A percentile compares a stretch with the other conserved stretches of the same genome.
phyloP scores from a whole-genome alignment of 2,888 invertebrate species.

The Liodrosophila aerea region DNA sequence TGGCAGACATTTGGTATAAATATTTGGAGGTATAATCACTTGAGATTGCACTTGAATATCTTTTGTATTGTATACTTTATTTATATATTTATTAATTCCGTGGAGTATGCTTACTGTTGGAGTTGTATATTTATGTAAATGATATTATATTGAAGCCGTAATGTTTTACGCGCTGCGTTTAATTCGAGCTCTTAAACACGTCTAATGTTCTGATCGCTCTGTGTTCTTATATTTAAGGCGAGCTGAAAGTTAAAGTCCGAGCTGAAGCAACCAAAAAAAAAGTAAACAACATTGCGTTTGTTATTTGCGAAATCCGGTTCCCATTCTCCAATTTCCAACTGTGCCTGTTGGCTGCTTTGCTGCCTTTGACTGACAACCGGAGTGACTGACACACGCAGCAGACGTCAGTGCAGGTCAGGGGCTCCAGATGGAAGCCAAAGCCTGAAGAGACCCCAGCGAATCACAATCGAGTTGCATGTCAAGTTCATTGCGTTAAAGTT shows the following conservation, averaged over 20 bases:
- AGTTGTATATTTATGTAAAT: too few species aligned
- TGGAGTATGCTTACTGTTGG: background rate
- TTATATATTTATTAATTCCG: background rate
- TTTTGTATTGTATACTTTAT: slow-evolving; percentile 9
- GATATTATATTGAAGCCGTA: too few species aligned
- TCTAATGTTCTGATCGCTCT: slow-evolving; percentile 68
- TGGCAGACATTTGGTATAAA: slow-evolving; percentile 32
- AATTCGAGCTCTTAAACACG: slow-evolving; percentile 64
- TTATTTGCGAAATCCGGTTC: slow-evolving; percentile 66
- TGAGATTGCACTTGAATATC: slow-evolving; percentile 3
- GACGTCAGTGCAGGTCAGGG: slow-evolving; percentile 57
- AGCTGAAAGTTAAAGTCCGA: slow-evolving; percentile 24
- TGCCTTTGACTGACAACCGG: slow-evolving; percentile 45
- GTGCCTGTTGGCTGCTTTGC: slow-evolving; percentile 38
- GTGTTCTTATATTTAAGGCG: slow-evolving; percentile 72
- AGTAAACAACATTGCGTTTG: slow-evolving; percentile 22
- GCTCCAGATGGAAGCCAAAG: slow-evolving; percentile 20
- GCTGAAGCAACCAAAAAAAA: slow-evolving; percentile 29
- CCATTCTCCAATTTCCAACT: slow-evolving; percentile 52
- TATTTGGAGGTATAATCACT: background rate
- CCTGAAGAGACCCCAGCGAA: slow-evolving; percentile 18
- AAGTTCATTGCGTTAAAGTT: slow-evolving; percentile 51
- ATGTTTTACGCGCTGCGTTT: slow-evolving; percentile 33
- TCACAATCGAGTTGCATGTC: slow-evolving; percentile 37
- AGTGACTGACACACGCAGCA: slow-evolving; percentile 55